Conservation (phyloP, 2,113 vertebrate genomes). For the Ophthalmolycus amberensis region DNA sequence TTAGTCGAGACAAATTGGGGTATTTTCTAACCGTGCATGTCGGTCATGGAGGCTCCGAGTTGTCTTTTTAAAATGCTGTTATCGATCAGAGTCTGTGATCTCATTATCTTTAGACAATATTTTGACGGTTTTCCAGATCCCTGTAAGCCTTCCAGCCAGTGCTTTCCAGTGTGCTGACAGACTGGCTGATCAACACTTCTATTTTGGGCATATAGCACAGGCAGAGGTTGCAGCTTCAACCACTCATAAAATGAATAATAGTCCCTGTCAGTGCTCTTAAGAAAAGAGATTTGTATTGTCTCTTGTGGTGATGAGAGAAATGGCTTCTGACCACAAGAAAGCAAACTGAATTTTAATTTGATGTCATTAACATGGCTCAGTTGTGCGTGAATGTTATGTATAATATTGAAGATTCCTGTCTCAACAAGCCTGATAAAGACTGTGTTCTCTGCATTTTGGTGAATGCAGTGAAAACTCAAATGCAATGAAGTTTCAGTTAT, state of each 20-base stretch:
- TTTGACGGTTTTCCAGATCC: constrained; percentile 1
- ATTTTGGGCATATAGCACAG: constrained; percentile 16
- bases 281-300: not conserved
- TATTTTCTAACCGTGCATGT: not conserved
- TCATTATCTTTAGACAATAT: constrained; percentile 9
- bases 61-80: not conserved
- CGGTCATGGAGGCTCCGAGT: not conserved
- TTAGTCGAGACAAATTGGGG: not conserved
- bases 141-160: not conserved
- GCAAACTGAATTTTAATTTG: not conserved
- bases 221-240: not conserved
- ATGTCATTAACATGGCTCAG: not conserved
- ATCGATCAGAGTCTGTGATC: not conserved
- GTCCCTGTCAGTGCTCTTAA: not conserved
- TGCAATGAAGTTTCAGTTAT: not conserved
- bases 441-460: not conserved
- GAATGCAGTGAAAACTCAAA: not conserved
- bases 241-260: not conserved
- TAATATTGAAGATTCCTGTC: not conserved
- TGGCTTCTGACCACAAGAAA: not conserved
- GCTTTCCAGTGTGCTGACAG: constrained; percentile 6
- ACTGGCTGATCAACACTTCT: constrained; percentile 45
- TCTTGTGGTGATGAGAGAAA: not conserved
- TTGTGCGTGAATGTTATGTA: not conserved
- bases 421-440: not conserved